Evolutionary conservation across 1,140 invertebrate genomes (phyloP), one percentile per base, ranked within the genome.

Genomic region (Hylaeus volcanicus): DNA sequence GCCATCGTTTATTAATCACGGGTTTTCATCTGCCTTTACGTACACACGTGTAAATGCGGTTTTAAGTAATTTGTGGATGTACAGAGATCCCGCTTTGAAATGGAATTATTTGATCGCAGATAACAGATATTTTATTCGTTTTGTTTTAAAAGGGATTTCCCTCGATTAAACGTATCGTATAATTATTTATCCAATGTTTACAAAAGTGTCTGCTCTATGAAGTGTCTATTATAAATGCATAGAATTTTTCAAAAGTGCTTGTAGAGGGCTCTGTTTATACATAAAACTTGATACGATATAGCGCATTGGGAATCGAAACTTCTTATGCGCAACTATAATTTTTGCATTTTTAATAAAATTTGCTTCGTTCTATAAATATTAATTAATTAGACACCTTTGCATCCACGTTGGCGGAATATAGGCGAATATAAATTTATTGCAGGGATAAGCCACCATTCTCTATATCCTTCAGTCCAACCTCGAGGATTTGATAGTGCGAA

Each of bases 241-340:
- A 88, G 79, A 84, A 88, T 88, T 88, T 84, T 87, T 86, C 83
- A 85, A 80, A 78, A 87, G 80, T 81, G 60, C 39, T 63, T 68
- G 80, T 51, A 55, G 48, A 65, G 71, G 63, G 69, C 41, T 41
- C 14, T 51, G 56, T 39, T 15, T 15, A 26, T 73, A 58, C 63
- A 26, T 58, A 69, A 39, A 63, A 63, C 1, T 53, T 71, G 3
- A 14, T 77, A 45, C 37, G 26, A 58, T 43, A 11, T 53, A 26
- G 12, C n/a, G 41, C 11, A 48, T 58, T 51, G 12, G 9, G 14
- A 51, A 37, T 5, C 69, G 64, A 79, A 63, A 76, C 86, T 51
- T 79, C 15, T 53, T 37, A 9, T 26, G 39, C 45, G 15, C 14
- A 56, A 39, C 37, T 61, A 41, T 45, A 58, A 65, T 55, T 41